These are phyloP conservation scores for Drosophila kanekoi DNA, from an alignment of 2,888 invertebrate genomes.

Conservation along the genomic window DNA sequence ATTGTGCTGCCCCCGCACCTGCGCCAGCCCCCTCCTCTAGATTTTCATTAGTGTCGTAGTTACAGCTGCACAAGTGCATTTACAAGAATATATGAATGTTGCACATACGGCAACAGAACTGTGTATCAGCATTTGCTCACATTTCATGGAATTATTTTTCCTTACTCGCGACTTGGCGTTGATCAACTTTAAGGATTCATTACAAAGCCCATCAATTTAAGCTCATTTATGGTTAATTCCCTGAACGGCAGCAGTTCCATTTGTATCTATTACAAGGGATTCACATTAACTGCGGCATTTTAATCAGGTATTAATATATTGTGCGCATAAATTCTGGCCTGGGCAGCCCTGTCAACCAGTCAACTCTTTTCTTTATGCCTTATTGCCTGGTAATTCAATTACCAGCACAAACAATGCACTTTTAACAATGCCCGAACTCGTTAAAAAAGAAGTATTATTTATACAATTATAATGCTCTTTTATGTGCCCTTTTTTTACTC, in stretches of 20 bases:
- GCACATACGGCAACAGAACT: not conserved
- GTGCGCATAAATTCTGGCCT: conserved; percentile 3
- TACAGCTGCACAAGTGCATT: conserved; percentile 7
- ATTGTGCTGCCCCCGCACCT: conserved; percentile 36
- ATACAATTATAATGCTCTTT: conserved; percentile 35
- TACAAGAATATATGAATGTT: too few relatives aligned
- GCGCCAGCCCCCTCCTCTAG: not conserved
- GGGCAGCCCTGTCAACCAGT: conserved; percentile 12
- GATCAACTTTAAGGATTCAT: not conserved
- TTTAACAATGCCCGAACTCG: conserved; percentile 5
- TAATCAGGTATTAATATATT: conserved; percentile 40
- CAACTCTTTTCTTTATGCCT: conserved; percentile 21
- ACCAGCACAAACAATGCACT: conserved; percentile 41
- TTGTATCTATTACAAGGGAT: conserved; percentile 19
- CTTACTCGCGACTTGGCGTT: not conserved
- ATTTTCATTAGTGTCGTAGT: conserved; percentile 43
- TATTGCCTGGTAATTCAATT: conserved; percentile 48
- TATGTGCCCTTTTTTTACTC: conserved; percentile 10
- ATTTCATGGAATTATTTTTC: conserved; percentile 19
- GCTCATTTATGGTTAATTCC: conserved; percentile 12
- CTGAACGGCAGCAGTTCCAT: conserved; percentile 1
- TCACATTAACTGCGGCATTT: conserved; percentile 37
- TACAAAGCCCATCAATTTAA: conserved; percentile 17
- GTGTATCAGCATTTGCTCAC: conserved; percentile 34
- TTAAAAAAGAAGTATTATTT: conserved; percentile 16